These are phyloP conservation scores for Cryptotermes secundus DNA, from an alignment of 1,140 invertebrate genomes.

Conservation along the genomic window DNA sequence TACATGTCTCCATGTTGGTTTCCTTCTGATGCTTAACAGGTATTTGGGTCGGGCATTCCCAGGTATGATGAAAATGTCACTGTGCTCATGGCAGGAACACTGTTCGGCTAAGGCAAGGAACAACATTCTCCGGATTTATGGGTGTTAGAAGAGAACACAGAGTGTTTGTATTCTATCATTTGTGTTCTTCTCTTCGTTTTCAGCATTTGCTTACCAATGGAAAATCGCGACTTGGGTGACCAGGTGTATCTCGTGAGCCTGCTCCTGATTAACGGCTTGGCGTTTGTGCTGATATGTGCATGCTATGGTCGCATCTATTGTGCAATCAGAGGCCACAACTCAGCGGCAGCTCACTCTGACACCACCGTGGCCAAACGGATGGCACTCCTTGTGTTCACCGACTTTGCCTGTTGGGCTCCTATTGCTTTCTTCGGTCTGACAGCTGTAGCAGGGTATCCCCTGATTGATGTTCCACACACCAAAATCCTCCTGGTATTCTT, in stretches of 20 bases:
- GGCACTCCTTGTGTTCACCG: conserved; percentile 64
- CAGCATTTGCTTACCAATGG: conserved; percentile 75
- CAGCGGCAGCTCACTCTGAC: conserved; percentile 33
- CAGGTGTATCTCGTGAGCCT: conserved; percentile 55
- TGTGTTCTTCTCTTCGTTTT: background rate
- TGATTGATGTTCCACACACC: conserved; percentile 54
- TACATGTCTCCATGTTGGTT: too few relatives aligned
- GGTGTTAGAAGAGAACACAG: too few relatives aligned
- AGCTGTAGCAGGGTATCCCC: conserved; percentile 56
- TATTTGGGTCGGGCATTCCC: too few relatives aligned
- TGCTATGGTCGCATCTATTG: conserved; percentile 58
- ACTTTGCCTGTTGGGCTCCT: conserved; percentile 64
- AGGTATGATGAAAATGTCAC: too few relatives aligned
- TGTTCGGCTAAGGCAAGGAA: background rate
- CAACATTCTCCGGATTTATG: background rate
- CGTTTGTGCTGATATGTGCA: conserved; percentile 54
- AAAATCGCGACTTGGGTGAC: conserved; percentile 61
- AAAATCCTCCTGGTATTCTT: conserved; percentile 60
- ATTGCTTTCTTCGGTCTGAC: conserved; percentile 61
- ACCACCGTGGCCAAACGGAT: conserved; percentile 59
- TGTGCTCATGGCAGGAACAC: too few relatives aligned
- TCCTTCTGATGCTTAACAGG: too few relatives aligned
- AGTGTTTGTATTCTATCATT: too few relatives aligned
- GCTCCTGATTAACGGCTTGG: conserved; percentile 53
- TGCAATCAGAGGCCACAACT: conserved; percentile 42